Conservation (phyloP, 2,797 vertebrate species). For the Parambassis ranga region DNA sequence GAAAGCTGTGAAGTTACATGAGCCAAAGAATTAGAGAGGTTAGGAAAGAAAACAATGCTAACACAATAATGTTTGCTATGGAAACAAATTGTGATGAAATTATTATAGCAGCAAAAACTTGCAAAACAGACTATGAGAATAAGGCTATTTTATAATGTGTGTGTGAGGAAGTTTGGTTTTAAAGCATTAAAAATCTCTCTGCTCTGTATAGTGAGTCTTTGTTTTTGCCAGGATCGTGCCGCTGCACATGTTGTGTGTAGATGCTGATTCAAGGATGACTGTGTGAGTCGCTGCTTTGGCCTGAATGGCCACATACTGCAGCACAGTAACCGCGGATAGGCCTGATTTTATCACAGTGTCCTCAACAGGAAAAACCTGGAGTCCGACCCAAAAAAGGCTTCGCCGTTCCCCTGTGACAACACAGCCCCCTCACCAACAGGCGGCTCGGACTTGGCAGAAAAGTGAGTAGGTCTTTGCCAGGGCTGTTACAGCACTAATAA, state of each 20-base stretch:
- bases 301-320: neutral
- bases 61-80: no score
- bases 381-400: neutral
- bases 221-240: neutral
- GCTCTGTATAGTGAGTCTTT: no score
- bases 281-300: neutral
- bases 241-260: neutral
- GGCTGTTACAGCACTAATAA: conserved; percentile 44
- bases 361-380: neutral
- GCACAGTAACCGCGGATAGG: neutral
- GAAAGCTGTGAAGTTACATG: neutral
- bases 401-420: neutral
- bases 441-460: conserved; percentile 23
- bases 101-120: no score
- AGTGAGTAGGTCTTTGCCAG: conserved; percentile 15
- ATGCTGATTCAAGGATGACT: neutral
- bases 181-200: no score
- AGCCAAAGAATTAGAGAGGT: no score
- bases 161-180: no score
- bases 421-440: conserved; percentile 1
- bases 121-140: no score
- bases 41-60: no score
- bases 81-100: no score
- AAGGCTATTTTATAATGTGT: no score
- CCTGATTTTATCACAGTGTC: neutral